Percentiles rank a stretch among this genome's conserved stretches.
Conservation (phyloP, 2,797 vertebrate genomes). For the Leucoraja ocellata region DNA sequence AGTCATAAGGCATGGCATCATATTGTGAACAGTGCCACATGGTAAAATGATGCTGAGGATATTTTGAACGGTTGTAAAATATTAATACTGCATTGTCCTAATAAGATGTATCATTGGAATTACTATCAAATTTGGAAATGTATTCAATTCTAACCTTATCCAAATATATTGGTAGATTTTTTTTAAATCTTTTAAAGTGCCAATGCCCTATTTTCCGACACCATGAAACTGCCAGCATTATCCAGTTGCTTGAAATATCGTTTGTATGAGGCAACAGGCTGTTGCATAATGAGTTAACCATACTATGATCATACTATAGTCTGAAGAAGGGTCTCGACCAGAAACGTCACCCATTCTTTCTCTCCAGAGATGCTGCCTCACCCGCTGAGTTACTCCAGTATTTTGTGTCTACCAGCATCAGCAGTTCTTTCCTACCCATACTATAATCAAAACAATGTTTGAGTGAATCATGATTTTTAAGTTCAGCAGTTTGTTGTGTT, state of each 20-base stretch:
- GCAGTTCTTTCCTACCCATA: not conserved
- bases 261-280: not conserved
- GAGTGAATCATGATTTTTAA: slow-evolving; percentile 18
- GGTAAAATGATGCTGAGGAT: not conserved
- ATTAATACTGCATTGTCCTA: not conserved
- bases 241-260: not conserved
- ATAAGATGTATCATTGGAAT: not conserved
- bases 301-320: not conserved
- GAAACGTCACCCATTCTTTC: too few species aligned
- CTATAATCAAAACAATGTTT: not conserved
- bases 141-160: not conserved
- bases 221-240: not conserved
- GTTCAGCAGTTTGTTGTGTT: not conserved
- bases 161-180: not conserved
- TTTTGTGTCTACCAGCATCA: too few species aligned
- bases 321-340: too few species aligned
- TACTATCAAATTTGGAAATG: not conserved
- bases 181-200: not conserved
- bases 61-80: not conserved
- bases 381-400: too few species aligned
- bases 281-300: not conserved
- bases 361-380: too few species aligned
- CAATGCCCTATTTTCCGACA: not conserved
- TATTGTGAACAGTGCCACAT: not conserved
- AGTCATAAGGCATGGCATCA: not conserved